Conservation (phyloP, 2,113 vertebrate genomes). For the Dascyllus trimaculatus region DNA sequence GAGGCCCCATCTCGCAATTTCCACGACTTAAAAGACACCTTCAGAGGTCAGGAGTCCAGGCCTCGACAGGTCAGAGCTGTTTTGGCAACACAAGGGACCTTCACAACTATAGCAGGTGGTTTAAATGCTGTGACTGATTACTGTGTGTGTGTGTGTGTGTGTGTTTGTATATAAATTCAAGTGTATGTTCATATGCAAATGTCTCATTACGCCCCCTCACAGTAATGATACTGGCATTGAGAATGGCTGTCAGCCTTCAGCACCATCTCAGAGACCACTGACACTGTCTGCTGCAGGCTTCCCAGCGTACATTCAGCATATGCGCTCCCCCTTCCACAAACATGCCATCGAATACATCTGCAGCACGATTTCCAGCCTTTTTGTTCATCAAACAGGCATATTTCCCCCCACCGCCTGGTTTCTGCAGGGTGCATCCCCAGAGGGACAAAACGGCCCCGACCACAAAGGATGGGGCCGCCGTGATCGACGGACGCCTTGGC, state of each 20-base stretch:
- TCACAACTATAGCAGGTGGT: no score
- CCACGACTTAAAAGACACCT: no score
- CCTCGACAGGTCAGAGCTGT: no score
- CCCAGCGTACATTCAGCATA: constrained; percentile 13
- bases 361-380: background rate
- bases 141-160: no score
- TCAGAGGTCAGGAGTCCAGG: no score
- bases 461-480: constrained; percentile 32
- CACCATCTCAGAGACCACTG: constrained; percentile 21
- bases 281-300: background rate
- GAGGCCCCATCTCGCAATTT: no score
- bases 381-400: constrained; percentile 22
- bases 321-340: background rate
- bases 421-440: constrained; percentile 33
- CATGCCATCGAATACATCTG: constrained; percentile 28
- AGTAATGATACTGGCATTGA: constrained; percentile 37
- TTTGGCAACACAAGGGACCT: no score
- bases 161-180: background rate
- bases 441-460: constrained; percentile 18
- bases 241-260: constrained; percentile 9
- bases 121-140: no score
- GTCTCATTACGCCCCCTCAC: constrained; percentile 42
- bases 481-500: constrained; percentile 45
- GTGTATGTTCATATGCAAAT: constrained; percentile 35
- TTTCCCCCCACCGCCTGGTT: constrained; percentile 36